Evolutionary conservation across 2,113 vertebrate genomes (phyloP), one percentile per base, ranked within the genome.

Genomic region (Pontoporia blainvillei): DNA sequence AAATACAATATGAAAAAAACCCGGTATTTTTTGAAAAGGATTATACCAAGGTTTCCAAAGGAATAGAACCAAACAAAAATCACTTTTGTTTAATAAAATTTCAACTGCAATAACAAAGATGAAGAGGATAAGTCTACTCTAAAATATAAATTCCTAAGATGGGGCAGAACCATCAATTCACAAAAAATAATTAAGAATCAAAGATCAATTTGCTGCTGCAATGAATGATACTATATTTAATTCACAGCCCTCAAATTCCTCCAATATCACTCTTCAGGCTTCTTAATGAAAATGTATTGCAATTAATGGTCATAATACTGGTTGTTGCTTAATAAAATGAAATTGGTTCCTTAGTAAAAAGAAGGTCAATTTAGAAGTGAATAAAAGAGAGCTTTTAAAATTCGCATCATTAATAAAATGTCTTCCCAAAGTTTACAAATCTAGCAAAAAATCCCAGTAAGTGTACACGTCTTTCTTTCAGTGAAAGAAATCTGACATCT

Each of bases 311-410:
- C 31, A 76, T 79, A 18, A 76, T 84, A 86, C 9, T 76, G 34
- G 36, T 17, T 79, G 39, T 10, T 61, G 20, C 84, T 93, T 83
- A 96, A 95, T 82, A 92, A 95, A 93, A 73, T 87, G 23, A 90
- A 96, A 82, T 2, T 78, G 39, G 39, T 49, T 96, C 52, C 36
- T 96, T 95, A 66, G 10, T 75, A 84, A 78, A 69, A 94, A 23
- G 25, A 83, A 95, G 31, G 49, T 61, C 41, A 62, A 46, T 2
- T 79, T 71, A 89, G 66, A 95, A 89, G 6, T 75, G 36, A 95
- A 78, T 44, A 59, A 90, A 95, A 41, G 17, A 34, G 52, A 83
- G 21, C 49, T 91, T 89, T 84, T 61, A 90, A 84, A 91, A 94
- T 69, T 87, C 46, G 79, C 94, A 49, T 88, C n/a, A 54, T 66